phyloP scores from a whole-genome alignment of 2,888 invertebrate species.

The Drosophila longiperda region DNA sequence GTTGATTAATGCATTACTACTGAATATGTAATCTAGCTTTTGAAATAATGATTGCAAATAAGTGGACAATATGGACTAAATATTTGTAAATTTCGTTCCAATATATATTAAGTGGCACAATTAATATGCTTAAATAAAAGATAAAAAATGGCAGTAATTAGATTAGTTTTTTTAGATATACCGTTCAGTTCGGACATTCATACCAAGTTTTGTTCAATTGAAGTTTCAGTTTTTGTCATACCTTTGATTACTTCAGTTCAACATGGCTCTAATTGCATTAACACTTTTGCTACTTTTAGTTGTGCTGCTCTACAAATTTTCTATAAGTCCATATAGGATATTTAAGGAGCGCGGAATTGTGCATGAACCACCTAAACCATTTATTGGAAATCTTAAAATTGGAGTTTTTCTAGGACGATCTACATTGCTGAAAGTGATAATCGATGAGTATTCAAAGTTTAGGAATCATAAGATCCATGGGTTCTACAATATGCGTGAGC shows the following conservation, averaged over 20 bases:
- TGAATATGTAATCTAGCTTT: not conserved
- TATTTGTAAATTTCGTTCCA: not conserved
- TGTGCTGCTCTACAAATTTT: constrained; percentile 51
- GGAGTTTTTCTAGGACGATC: constrained; percentile 29
- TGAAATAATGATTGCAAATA: not conserved
- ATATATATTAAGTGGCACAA: not conserved
- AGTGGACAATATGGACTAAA: not conserved
- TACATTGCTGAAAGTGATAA: constrained; percentile 44
- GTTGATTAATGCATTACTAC: constrained; percentile 15
- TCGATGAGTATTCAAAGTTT: constrained; percentile 31
- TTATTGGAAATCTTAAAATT: constrained; percentile 55
- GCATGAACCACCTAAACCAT: constrained; percentile 42
- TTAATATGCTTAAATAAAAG: not conserved
- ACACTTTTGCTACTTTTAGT: constrained; percentile 28
- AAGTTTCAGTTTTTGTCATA: constrained; percentile 20
- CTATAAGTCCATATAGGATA: constrained; percentile 31
- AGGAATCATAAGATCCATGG: constrained; percentile 84
- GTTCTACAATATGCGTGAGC: constrained; percentile 83
- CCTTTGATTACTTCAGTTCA: constrained; percentile 14
- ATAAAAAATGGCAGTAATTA: not conserved
- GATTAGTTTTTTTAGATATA: not conserved
- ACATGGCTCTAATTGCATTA: constrained; percentile 45
- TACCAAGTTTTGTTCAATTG: not conserved
- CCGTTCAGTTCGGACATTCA: not conserved
- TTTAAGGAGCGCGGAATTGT: constrained; percentile 57